Evolutionary conservation across 2,113 vertebrate species (phyloP).

Genomic region (Hymenochirus boettgeri): DNA sequence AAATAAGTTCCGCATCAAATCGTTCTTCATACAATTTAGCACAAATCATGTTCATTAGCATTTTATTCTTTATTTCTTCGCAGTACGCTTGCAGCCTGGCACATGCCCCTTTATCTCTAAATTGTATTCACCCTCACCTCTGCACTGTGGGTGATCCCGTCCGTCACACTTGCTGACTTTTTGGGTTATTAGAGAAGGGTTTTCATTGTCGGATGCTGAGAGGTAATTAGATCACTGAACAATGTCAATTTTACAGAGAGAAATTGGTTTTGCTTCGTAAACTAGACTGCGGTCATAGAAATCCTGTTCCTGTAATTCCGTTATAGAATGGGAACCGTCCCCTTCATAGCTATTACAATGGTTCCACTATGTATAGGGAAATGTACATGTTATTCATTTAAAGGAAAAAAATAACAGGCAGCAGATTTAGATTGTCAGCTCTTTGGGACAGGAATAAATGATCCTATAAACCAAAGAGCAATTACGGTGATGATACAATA

Average conservation of each 20-base stretch:
- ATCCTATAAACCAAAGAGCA: too few species aligned
- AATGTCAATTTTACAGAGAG: conserved; percentile 7
- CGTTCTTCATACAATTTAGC: background rate
- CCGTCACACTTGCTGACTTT: conserved; percentile 16
- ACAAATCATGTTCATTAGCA: conserved; percentile 5
- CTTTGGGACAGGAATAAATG: too few species aligned
- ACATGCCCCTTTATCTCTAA: conserved; percentile 17
- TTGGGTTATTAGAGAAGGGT: conserved; percentile 17
- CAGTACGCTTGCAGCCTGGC: conserved; percentile 4
- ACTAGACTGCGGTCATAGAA: background rate
- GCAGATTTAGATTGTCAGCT: too few species aligned
- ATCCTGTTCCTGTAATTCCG: too few species aligned
- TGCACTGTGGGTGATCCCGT: conserved; percentile 7
- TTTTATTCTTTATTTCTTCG: conserved; percentile 4
- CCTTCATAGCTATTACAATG: too few species aligned
- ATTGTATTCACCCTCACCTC: conserved; percentile 9
- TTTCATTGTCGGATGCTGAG: conserved; percentile 10
- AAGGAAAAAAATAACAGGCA: too few species aligned
- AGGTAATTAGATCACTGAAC: conserved; percentile 27
- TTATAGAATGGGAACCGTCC: too few species aligned
- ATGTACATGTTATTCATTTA: too few species aligned
- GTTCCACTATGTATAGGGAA: too few species aligned
- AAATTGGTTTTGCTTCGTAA: conserved; percentile 8
- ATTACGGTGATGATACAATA: too few species aligned
- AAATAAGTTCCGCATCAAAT: too few species aligned